These are phyloP conservation scores for Leptestheria dahalacensis DNA, from an alignment of 1,140 invertebrate species.

Conservation along the genomic window DNA sequence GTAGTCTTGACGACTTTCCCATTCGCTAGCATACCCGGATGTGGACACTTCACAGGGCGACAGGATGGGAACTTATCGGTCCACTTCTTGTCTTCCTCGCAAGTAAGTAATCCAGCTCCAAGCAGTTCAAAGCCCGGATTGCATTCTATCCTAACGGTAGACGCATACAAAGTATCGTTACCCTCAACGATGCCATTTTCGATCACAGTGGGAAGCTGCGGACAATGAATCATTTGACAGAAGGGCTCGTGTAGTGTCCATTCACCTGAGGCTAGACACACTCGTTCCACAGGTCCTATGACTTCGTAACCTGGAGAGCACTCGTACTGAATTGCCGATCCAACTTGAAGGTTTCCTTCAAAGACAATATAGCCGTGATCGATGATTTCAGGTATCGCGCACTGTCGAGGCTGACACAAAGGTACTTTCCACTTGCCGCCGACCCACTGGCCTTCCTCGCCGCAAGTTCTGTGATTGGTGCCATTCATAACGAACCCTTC, in stretches of 20 bases:
- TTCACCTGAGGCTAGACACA: slow-evolving; percentile 25
- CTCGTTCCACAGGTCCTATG: slow-evolving; percentile 24
- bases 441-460: slow-evolving; percentile 19
- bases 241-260: slow-evolving; percentile 27
- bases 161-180: slow-evolving; percentile 16
- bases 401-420: slow-evolving; percentile 15
- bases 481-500: slow-evolving; percentile 24
- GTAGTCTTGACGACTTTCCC: background rate
- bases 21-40: slow-evolving; percentile 13
- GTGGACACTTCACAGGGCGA: slow-evolving; percentile 12
- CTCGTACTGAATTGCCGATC: slow-evolving; percentile 23
- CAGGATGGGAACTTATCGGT: slow-evolving; percentile 19
- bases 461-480: slow-evolving; percentile 16
- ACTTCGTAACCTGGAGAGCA: slow-evolving; percentile 30
- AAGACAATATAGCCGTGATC: slow-evolving; percentile 20
- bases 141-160: slow-evolving; percentile 20
- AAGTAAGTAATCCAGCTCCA: slow-evolving; percentile 16
- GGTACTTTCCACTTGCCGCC: slow-evolving; percentile 9
- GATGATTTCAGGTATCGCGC: slow-evolving; percentile 18
- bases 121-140: slow-evolving; percentile 20
- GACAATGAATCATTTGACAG: slow-evolving; percentile 26
- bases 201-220: slow-evolving; percentile 16
- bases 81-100: slow-evolving; percentile 19
- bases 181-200: slow-evolving; percentile 17
- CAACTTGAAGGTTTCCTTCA: slow-evolving; percentile 13